A percentile compares a stretch with the other conserved stretches of the same genome.
phyloP scores from a whole-genome alignment of 2,113 vertebrate genomes.

The Ctenodactylus gundi region DNA sequence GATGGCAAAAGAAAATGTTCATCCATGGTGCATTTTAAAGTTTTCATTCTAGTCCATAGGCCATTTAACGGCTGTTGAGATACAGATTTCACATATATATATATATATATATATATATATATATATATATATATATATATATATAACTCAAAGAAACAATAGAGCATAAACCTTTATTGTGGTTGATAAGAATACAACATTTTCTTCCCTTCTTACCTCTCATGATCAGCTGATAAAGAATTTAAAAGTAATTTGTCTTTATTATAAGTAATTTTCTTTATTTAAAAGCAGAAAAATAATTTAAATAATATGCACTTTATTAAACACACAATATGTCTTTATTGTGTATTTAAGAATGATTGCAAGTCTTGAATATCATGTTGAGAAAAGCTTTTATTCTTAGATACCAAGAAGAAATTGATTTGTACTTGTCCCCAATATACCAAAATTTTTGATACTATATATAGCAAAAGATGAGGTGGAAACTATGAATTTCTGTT shows the following conservation, averaged over 20 bases:
- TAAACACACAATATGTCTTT: too few species aligned
- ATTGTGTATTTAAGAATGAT: not conserved
- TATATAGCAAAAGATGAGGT: constrained; percentile 65
- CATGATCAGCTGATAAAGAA: not conserved
- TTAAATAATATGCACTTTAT: too few species aligned
- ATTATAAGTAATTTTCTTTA: too few species aligned
- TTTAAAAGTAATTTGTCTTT: not conserved
- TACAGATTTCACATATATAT: not conserved
- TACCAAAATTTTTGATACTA: constrained; percentile 67
- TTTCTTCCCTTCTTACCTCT: not conserved
- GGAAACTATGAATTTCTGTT: constrained; percentile 27
- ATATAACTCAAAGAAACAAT: too few species aligned
- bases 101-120: too few species aligned
- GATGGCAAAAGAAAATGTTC: not conserved
- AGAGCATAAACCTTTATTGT: not conserved
- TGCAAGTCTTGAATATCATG: constrained; percentile 35
- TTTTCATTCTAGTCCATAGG: not conserved
- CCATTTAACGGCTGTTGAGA: not conserved
- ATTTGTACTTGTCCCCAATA: constrained; percentile 78
- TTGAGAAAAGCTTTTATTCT: constrained; percentile 66
- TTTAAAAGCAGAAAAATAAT: too few species aligned
- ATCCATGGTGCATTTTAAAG: not conserved
- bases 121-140: not conserved
- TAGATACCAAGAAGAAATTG: constrained; percentile 73
- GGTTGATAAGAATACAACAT: not conserved